These are phyloP conservation scores for Patella depressa DNA, from an alignment of 2,888 invertebrate genomes.

Conservation along the genomic window DNA sequence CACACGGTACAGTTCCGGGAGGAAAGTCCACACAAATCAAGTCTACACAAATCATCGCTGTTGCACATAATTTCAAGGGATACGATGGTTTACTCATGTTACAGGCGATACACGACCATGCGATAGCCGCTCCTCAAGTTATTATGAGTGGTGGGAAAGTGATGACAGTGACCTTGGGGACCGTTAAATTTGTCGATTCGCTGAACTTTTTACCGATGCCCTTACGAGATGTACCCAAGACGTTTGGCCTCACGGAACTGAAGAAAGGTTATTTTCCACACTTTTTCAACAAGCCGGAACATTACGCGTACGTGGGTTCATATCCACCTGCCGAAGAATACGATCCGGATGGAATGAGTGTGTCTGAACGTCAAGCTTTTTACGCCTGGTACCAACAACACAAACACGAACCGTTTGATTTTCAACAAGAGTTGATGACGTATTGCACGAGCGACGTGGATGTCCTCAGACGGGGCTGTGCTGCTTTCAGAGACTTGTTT, in stretches of 20 bases:
- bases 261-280: slow-evolving; percentile 4
- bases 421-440: too few relatives aligned
- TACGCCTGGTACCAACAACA: too few relatives aligned
- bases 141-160: not conserved
- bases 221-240: not conserved
- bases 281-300: not conserved
- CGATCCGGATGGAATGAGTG: too few relatives aligned
- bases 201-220: slow-evolving; percentile 1
- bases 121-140: not conserved
- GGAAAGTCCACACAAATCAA: not conserved
- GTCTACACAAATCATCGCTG: not conserved
- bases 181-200: not conserved
- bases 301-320: not conserved
- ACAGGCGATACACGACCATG: not conserved
- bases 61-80: slow-evolving; percentile 8
- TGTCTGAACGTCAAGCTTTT: too few relatives aligned
- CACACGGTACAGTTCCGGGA: not conserved
- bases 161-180: not conserved
- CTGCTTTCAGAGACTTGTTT: not conserved
- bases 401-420: too few relatives aligned
- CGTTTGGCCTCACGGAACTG: slow-evolving; percentile 4
- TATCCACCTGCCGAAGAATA: too few relatives aligned
- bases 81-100: not conserved
- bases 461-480: too few relatives aligned
- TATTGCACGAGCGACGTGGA: too few relatives aligned